These are phyloP conservation scores for Brenthis daphne DNA, from an alignment of 2,888 invertebrate species.

Conservation along the genomic window DNA sequence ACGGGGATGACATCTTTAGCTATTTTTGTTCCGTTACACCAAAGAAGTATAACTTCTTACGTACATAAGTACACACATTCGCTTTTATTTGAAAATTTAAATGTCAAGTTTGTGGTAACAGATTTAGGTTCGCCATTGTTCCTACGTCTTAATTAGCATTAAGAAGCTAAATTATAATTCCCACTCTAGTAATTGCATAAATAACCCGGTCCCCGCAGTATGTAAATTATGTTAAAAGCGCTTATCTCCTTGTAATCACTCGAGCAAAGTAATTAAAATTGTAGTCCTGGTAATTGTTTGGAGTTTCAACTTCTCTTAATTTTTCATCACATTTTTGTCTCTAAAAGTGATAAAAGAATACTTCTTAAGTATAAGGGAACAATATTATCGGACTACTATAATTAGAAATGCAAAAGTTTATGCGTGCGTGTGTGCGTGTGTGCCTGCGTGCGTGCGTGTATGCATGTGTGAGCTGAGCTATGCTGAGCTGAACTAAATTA, in stretches of 20 bases:
- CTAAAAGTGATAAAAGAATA: not conserved
- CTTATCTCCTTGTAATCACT: constrained; percentile 56
- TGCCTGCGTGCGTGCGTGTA: no score
- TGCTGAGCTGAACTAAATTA: no score
- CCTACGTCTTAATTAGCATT: constrained; percentile 4
- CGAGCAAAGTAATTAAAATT: constrained; percentile 28
- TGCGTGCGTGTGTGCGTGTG: no score
- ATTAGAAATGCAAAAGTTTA: no score
- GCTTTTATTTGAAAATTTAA: not conserved
- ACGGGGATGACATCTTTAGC: no score
- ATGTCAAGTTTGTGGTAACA: constrained; percentile 7
- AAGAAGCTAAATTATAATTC: constrained; percentile 10
- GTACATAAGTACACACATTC: no score
- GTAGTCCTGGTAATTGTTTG: constrained; percentile 29
- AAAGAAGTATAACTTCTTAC: no score
- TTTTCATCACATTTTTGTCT: constrained; percentile 3
- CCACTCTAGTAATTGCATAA: constrained; percentile 46
- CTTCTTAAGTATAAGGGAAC: no score
- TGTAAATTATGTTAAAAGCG: constrained; percentile 49
- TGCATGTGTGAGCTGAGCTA: no score
- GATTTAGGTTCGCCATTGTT: constrained; percentile 15
- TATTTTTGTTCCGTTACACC: no score
- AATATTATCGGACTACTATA: no score
- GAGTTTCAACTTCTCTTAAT: constrained; percentile 8
- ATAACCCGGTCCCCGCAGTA: constrained; percentile 45